Evolutionary conservation across 2,888 invertebrate species (phyloP).

Genomic region (Heliconius ethilla): DNA sequence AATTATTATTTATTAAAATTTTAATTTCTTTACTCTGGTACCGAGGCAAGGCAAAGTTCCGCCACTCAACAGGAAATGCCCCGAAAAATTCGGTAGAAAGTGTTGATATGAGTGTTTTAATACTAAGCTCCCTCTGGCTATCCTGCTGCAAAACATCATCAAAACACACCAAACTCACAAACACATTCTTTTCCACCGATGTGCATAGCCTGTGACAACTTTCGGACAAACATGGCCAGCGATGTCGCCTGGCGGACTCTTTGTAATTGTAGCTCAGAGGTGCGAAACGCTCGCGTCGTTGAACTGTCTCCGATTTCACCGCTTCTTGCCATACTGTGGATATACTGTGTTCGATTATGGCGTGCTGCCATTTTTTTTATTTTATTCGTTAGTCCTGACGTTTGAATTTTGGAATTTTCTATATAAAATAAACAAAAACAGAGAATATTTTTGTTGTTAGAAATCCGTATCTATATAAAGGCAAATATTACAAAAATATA

Average conservation of each 20-base stretch:
- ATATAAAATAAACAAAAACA: too few species aligned
- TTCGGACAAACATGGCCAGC: conserved; percentile 39
- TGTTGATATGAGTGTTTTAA: too few species aligned
- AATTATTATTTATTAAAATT: too few species aligned
- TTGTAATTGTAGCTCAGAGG: conserved; percentile 42
- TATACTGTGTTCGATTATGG: conserved; percentile 11
- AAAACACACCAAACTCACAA: background rate
- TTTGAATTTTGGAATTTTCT: background rate
- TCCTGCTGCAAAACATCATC: background rate
- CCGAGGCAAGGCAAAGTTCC: too few species aligned
- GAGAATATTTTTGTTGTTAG: too few species aligned
- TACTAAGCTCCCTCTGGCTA: too few species aligned
- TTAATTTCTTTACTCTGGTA: too few species aligned
- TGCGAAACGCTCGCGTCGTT: conserved; percentile 50
- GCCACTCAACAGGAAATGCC: too few species aligned
- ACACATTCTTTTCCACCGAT: conserved; percentile 13
- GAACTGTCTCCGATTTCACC: conserved; percentile 54
- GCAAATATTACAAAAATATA: too few species aligned
- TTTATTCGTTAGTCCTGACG: background rate
- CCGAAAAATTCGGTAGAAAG: too few species aligned
- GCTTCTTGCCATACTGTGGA: conserved; percentile 19
- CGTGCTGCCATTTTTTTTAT: background rate
- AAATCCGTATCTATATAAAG: too few species aligned
- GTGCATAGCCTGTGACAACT: conserved; percentile 32
- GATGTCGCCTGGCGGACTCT: conserved; percentile 32